Base-by-base conservation (phyloP, 2,888 invertebrate genomes). In the Philhelius pedissequus region DNA sequence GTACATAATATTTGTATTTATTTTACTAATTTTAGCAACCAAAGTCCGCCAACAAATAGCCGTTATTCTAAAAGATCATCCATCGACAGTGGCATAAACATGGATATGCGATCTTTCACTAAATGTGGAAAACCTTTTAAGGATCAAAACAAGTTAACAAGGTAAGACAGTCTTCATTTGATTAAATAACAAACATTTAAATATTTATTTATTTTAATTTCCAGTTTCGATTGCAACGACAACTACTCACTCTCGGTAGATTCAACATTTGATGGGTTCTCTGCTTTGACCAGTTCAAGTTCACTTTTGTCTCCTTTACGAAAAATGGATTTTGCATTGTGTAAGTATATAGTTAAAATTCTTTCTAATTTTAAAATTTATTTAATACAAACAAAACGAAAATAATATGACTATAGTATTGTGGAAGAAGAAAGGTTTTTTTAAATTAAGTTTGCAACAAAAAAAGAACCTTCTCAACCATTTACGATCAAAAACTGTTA, bases 261-360 rank as follows among this genome's bases (percentile, higher is more conserved):
- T 74, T 92, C 91, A 35, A 91, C 93, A 22, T 86, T 91, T 86
- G 91, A 90, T 56, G 87, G 89, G 0, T 78, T 90, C 40, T 86
- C 87, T 3, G 86, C 87, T n/a, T 86, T 87, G 40, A 88, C 86
- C 79, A 86, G 87, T 70, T 88, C 89, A 66, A 91, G 90, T 84
- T 91, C 91, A 1, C 86, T 92, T 18, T 91, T 93, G 73, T 94
- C 94, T 78, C 94, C 94, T 86, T 91, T 93, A 87, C 93, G 96
- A 87, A 95, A 96, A 91, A 96, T 96, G 95, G 96, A 97, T 90
- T 94, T 96, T 90, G 95, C 96, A 83, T 93, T 96, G 90, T 97
- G 97, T 97, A 95, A 96, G 96, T 93, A 87, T 32, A 13, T 8
- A 9, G 25, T 11, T 25, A 45, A 60, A 4, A 43, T 38, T 38